Conservation (phyloP, 2,113 vertebrate genomes). For the Tamias sibiricus region DNA sequence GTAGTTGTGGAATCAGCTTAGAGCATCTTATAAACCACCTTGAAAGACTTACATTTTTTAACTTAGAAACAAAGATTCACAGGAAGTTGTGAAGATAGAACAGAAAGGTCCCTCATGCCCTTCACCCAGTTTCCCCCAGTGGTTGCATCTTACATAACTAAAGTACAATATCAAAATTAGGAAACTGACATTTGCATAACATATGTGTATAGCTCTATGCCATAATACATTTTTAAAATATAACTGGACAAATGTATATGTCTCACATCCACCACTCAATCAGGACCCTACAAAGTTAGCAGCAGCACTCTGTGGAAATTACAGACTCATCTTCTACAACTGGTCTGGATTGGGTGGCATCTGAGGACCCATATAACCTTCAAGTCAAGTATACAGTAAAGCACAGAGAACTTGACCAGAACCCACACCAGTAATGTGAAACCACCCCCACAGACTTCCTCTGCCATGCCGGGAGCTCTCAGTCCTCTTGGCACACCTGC, state of each 20-base stretch:
- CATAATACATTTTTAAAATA: constrained; percentile 12
- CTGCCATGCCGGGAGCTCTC: constrained; percentile 29
- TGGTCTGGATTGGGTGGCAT: not conserved
- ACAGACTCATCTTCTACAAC: not conserved
- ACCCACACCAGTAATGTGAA: not conserved
- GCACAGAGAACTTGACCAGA: constrained; percentile 47
- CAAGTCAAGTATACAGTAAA: not conserved
- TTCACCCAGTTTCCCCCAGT: not conserved
- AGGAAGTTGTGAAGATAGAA: constrained; percentile 5
- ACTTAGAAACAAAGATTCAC: constrained; percentile 52
- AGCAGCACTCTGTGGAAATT: not conserved
- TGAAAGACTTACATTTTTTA: not conserved
- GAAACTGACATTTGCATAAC: constrained; percentile 29
- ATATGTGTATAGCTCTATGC: not conserved
- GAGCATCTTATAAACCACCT: not conserved
- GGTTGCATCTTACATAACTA: not conserved
- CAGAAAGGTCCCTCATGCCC: not conserved
- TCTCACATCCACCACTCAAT: not conserved
- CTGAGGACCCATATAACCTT: not conserved
- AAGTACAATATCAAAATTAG: constrained; percentile 53
- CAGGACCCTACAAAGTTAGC: constrained; percentile 27
- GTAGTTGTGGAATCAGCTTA: not conserved
- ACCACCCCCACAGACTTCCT: constrained; percentile 58
- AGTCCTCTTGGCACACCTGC: constrained; percentile 40
- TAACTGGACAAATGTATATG: constrained; percentile 23